Evolutionary conservation across 1,140 invertebrate species (phyloP).

Genomic region (Trachymyrmex septentrionalis): DNA sequence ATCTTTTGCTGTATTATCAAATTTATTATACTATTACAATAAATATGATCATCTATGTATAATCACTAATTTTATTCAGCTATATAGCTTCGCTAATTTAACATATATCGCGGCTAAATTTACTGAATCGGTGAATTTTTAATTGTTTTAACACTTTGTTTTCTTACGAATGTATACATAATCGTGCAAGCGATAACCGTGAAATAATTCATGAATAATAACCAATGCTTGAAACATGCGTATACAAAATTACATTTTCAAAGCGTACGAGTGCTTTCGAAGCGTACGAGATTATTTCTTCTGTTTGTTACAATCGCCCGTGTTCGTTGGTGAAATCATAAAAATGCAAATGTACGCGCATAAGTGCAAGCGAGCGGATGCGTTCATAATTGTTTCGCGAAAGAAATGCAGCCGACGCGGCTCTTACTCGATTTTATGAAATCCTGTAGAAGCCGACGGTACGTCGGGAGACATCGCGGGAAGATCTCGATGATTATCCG

Average conservation of each 20-base stretch:
- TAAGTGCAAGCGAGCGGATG: constrained; percentile 38
- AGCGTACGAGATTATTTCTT: neutral
- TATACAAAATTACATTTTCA: neutral
- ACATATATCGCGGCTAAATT: no score
- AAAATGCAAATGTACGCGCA: constrained; percentile 33
- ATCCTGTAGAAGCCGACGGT: constrained; percentile 15
- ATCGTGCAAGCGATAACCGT: constrained; percentile 1
- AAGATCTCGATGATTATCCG: constrained; percentile 47
- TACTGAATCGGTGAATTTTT: no score
- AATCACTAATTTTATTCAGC: no score
- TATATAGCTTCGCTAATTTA: no score
- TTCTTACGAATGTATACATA: neutral
- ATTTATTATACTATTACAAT: no score
- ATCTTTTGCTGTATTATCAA: no score
- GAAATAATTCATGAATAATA: constrained; percentile 12
- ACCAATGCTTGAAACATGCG: neutral
- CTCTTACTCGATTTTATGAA: constrained; percentile 46
- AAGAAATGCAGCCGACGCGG: constrained; percentile 2
- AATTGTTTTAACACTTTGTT: no score
- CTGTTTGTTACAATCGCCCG: constrained; percentile 8
- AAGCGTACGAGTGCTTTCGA: neutral
- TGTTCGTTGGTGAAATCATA: constrained; percentile 48
- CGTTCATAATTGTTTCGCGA: constrained; percentile 44
- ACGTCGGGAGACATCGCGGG: constrained; percentile 19
- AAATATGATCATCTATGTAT: no score